These are phyloP conservation scores for Avahi laniger DNA, from an alignment of 2,797 vertebrate species.

Conservation along the genomic window DNA sequence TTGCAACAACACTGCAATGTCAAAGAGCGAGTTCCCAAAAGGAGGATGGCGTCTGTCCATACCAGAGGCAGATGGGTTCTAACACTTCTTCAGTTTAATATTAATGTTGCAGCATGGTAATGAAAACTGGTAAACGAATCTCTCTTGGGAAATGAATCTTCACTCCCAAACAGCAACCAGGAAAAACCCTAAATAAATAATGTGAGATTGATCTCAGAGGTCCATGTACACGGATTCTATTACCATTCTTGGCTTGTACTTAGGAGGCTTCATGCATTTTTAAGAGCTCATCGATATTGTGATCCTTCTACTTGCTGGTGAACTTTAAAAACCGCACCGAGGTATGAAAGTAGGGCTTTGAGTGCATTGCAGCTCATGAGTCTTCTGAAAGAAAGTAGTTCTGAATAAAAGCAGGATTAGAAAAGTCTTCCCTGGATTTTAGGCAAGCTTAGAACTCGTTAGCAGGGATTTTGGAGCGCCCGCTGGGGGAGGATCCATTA, in stretches of 20 bases:
- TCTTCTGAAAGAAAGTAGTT: background rate
- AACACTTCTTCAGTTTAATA: slow-evolving; percentile 15
- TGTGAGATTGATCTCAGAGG: slow-evolving; percentile 71
- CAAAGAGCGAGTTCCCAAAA: background rate
- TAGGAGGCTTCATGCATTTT: slow-evolving; percentile 82
- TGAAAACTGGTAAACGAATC: slow-evolving; percentile 57
- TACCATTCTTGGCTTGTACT: slow-evolving; percentile 32
- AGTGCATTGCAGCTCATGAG: background rate
- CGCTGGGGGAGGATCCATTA: background rate
- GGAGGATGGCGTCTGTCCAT: background rate
- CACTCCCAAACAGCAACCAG: slow-evolving; percentile 61
- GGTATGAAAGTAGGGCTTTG: background rate
- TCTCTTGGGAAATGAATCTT: slow-evolving; percentile 74
- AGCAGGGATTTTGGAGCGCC: background rate
- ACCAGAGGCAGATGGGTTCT: background rate
- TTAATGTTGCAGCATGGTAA: slow-evolving; percentile 60
- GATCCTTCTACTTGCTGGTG: slow-evolving; percentile 21
- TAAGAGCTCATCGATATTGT: slow-evolving; percentile 68
- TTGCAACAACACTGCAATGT: background rate
- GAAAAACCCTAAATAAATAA: slow-evolving; percentile 85
- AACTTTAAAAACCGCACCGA: background rate
- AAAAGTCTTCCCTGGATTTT: background rate
- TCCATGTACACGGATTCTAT: background rate
- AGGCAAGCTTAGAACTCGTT: background rate
- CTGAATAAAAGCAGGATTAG: background rate